Conservation (phyloP, 2,888 invertebrate species). For the Drosophila mercatorum region DNA sequence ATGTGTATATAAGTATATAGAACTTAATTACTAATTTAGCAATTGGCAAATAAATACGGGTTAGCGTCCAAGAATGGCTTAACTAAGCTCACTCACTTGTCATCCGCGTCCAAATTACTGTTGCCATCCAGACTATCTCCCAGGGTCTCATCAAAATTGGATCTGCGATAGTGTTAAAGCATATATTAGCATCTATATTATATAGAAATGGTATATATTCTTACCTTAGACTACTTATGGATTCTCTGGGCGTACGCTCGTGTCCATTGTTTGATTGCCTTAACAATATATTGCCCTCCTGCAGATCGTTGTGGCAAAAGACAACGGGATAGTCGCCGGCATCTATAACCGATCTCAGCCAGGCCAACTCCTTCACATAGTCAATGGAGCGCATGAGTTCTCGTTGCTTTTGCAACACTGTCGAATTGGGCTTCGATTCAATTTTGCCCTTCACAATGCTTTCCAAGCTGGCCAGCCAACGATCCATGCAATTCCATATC, state of each 20-base stretch:
- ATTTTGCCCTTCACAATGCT: constrained; percentile 84
- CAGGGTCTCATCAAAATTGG: constrained; percentile 70
- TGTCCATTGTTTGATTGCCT: constrained; percentile 80
- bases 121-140: constrained; percentile 70
- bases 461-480: constrained; percentile 88
- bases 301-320: constrained; percentile 97
- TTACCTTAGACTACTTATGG: constrained; percentile 71
- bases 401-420: constrained; percentile 62
- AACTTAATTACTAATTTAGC: constrained; percentile 30
- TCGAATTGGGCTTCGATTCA: constrained; percentile 81
- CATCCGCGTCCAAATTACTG: constrained; percentile 62
- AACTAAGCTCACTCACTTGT: constrained; percentile 39
- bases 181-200: neutral
- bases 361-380: constrained; percentile 88
- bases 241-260: constrained; percentile 59
- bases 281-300: constrained; percentile 90
- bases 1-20: constrained; percentile 35
- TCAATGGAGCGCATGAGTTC: constrained; percentile 84
- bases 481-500: constrained; percentile 95
- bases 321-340: constrained; percentile 91
- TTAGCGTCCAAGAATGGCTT: constrained; percentile 49
- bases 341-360: constrained; percentile 88
- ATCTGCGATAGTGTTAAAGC: constrained; percentile 32
- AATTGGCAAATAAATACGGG: constrained; percentile 57
- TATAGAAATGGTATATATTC: neutral